phyloP scores from a whole-genome alignment of 2,888 invertebrate species.

The Melanophora roralis region DNA sequence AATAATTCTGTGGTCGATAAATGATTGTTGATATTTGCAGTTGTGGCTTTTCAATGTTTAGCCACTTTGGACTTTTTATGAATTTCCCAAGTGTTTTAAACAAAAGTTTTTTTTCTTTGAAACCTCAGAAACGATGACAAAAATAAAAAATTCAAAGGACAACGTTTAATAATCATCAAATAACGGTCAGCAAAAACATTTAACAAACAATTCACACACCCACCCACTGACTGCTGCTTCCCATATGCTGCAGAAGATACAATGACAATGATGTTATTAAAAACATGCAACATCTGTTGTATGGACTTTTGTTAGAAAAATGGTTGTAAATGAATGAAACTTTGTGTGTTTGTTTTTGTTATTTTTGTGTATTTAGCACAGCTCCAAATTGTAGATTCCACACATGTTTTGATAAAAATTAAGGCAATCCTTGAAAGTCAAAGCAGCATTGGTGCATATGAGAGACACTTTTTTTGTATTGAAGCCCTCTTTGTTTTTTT shows the following conservation, averaged over 20 bases:
- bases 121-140: constrained; percentile 30
- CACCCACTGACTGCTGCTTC: constrained; percentile 1
- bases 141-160: constrained; percentile 60
- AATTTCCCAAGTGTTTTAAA: constrained; percentile 50
- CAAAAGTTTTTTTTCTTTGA: constrained; percentile 17
- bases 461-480: constrained; percentile 21
- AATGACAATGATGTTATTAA: constrained; percentile 54
- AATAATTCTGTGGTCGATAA: constrained; percentile 21
- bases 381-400: constrained; percentile 63
- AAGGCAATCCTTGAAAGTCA: constrained; percentile 62
- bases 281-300: constrained; percentile 56
- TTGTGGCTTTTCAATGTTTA: constrained; percentile 38
- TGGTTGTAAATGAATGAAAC: constrained; percentile 5
- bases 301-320: not conserved
- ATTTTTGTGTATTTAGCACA: constrained; percentile 29
- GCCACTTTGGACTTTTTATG: constrained; percentile 25
- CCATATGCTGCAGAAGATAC: not conserved
- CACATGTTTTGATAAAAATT: constrained; percentile 64
- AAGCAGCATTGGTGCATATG: constrained; percentile 21
- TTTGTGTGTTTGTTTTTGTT: not conserved
- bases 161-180: constrained; percentile 58
- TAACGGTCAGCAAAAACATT: constrained; percentile 29
- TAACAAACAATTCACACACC: constrained; percentile 7
- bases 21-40: constrained; percentile 35
- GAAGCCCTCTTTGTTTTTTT: constrained; percentile 11